These are phyloP conservation scores for Gibbula magus DNA, from an alignment of 2,888 invertebrate genomes.

Conservation along the genomic window DNA sequence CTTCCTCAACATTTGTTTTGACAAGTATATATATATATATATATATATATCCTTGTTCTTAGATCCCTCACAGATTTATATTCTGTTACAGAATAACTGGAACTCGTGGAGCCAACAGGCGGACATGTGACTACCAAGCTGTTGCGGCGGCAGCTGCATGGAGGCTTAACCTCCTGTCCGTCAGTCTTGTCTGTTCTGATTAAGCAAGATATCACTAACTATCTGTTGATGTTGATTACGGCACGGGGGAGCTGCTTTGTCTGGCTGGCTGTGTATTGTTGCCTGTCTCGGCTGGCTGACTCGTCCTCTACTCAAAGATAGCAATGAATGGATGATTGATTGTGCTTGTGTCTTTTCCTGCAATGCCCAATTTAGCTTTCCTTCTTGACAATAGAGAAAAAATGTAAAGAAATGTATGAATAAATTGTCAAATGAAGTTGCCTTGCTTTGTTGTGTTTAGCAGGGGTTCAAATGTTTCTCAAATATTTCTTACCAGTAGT, in stretches of 20 bases:
- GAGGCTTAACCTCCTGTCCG: not conserved
- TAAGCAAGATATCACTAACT: not conserved
- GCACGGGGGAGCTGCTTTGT: not conserved
- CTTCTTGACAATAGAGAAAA: conserved; percentile 36
- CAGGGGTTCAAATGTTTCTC: too few species aligned
- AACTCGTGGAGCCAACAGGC: conserved; percentile 7
- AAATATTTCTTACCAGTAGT: too few species aligned
- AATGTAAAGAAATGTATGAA: conserved; percentile 37
- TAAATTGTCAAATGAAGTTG: conserved; percentile 22
- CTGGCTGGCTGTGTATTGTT: not conserved
- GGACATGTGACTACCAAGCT: conserved; percentile 18
- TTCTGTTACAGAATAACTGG: conserved; percentile 19
- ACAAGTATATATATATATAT: too few species aligned
- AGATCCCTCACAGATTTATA: too few species aligned
- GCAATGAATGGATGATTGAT: conserved; percentile 24
- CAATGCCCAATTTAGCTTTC: conserved; percentile 31
- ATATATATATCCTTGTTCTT: too few species aligned
- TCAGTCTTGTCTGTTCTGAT: not conserved
- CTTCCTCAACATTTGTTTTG: too few species aligned
- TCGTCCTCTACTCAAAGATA: not conserved
- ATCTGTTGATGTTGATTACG: not conserved
- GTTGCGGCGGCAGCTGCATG: not conserved
- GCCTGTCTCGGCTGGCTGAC: not conserved
- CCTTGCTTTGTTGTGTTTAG: too few species aligned
- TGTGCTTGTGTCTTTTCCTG: conserved; percentile 30